Percentiles rank a stretch among this genome's conserved stretches.
Conservation (phyloP, 2,113 vertebrate genomes). For the Pithys albifrons region DNA sequence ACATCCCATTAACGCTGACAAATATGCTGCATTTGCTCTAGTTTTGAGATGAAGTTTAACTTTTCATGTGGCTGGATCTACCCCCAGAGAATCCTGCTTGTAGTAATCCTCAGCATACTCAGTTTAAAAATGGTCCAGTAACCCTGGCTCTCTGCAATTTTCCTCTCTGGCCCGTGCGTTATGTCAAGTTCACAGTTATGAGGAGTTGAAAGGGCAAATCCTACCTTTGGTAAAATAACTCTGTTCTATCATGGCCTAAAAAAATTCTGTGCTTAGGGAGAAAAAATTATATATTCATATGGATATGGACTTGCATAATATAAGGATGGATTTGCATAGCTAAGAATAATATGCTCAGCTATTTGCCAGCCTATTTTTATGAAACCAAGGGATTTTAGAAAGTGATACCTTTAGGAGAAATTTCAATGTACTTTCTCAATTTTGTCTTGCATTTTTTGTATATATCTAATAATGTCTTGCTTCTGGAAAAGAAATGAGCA, state of each 20-base stretch:
- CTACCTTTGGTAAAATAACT: not conserved
- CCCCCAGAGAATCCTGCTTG: not conserved
- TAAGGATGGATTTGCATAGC: not conserved
- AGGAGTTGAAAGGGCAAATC: not conserved
- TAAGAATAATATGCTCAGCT: not conserved
- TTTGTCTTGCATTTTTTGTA: not conserved
- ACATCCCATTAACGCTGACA: not conserved
- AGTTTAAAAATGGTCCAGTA: not conserved
- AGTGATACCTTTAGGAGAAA: not conserved
- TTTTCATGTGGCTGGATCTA: not conserved
- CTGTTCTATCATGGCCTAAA: not conserved
- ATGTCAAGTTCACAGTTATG: not conserved
- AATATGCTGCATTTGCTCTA: not conserved
- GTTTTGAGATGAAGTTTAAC: not conserved
- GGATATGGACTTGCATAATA: not conserved
- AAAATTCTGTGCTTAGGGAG: not conserved
- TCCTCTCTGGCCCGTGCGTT: not conserved
- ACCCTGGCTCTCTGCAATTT: not conserved
- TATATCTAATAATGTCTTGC: not conserved
- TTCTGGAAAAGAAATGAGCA: not conserved
- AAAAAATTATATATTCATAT: not conserved
- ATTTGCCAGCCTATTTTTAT: not conserved
- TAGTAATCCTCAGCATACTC: not conserved
- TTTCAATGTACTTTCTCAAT: not conserved
- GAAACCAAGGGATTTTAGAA: not conserved